Evolutionary conservation across 1,140 invertebrate species (phyloP), one percentile per base, ranked within the genome.

Genomic region (Asbolus verrucosus): DNA sequence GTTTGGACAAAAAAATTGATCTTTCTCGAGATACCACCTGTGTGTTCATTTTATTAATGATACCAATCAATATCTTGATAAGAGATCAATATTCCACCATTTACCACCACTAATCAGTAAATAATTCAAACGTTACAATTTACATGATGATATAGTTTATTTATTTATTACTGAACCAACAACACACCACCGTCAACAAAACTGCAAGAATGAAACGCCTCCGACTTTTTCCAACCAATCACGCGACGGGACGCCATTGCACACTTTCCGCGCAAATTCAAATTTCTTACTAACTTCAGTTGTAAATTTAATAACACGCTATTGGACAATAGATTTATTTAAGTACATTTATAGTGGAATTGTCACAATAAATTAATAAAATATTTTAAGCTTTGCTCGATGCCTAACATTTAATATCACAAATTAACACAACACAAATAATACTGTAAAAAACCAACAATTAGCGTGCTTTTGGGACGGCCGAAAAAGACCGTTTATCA

Each of bases 1-100:
- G 60, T 67, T 66, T 67, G 31, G 71, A 69, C 69, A 74, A 69
- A 66, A 75, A 73, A 71, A 70, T 66, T 65, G 67, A 61, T 65
- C 65, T 69, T 14, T 76, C 72, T 43, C 73, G 63, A 18, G 70
- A 63, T 62, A 66, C 69, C 33, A 77, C 50, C 68, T 75, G 75
- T 41, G 75, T 68, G 59, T 77, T 74, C 75, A 77, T 76, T 46
- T 5, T 61, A 54, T 1, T 11, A 62, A 69, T 27, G 31, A 59
- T 61, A 61, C 39, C n/a, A 41, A 41, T 61, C 33, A 65, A 21
- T 65, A 27, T 27, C 46, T 54, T 54, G 19, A 54, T 27, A 24
- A 24, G 13, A 19, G 11, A 13, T n/a, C 11, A 36, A 54, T 13
- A 27, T 27, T 30, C 46, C 6, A 14, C 14, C 8, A 24, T 54